Evolutionary conservation across 2,888 invertebrate species (phyloP).

Genomic region (Ochropleura leucogaster): DNA sequence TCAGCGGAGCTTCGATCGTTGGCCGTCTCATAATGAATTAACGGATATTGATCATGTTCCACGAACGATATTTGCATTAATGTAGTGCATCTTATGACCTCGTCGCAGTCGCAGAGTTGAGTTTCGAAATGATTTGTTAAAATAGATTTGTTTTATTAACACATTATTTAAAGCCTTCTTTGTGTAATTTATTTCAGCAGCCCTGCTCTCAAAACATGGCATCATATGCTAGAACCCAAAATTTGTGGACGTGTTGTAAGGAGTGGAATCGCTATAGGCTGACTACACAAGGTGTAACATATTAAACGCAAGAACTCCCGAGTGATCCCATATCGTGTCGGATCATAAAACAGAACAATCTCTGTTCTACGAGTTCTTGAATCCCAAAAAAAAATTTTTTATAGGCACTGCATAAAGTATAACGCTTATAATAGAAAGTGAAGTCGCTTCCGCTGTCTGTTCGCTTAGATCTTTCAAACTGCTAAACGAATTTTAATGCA

Average conservation of each 20-base stretch:
- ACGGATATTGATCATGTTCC: constrained; percentile 61
- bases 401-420: no score
- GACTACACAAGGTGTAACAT: no score
- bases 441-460: no score
- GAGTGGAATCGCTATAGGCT: neutral
- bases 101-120: neutral
- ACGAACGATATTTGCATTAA: constrained; percentile 18
- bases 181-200: neutral
- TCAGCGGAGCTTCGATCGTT: constrained; percentile 53
- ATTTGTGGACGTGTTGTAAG: neutral
- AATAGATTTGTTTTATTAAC: neutral
- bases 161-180: neutral
- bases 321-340: no score
- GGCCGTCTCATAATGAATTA: constrained; percentile 62
- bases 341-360: no score
- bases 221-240: neutral
- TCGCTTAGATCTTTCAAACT: no score
- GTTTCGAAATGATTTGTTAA: constrained; percentile 6
- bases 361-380: no score
- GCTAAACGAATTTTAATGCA: no score
- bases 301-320: no score
- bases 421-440: no score
- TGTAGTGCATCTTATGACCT: constrained; percentile 28
- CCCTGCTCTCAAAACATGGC: neutral
- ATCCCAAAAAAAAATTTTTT: no score